Percentiles rank a stretch among this genome's conserved stretches.
phyloP scores from a whole-genome alignment of 2,888 invertebrate genomes.

The Rhingia rostrata region DNA sequence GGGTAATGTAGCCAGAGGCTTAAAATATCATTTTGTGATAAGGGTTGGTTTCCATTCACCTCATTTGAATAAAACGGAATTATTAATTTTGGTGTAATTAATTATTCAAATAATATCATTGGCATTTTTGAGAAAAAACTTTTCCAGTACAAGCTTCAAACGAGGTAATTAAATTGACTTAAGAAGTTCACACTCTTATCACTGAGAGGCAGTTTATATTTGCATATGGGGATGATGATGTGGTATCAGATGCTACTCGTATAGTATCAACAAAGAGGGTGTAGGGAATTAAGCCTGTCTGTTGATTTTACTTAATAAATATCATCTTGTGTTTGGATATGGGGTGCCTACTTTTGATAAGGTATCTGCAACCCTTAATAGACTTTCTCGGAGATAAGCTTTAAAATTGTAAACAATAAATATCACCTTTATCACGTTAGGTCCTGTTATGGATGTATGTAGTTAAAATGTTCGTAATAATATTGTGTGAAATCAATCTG shows the following conservation, averaged over 20 bases:
- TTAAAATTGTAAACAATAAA: background rate
- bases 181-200: constrained; percentile 35
- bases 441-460: background rate
- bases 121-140: constrained; percentile 8
- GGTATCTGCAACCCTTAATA: background rate
- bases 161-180: constrained; percentile 34
- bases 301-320: constrained; percentile 13
- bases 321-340: constrained; percentile 3
- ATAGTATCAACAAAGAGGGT: too few relatives aligned
- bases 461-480: background rate
- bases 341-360: background rate
- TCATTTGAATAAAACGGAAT: constrained; percentile 54
- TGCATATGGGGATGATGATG: background rate
- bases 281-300: background rate
- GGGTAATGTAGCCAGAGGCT: constrained; percentile 11
- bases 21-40: constrained; percentile 36
- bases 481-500: background rate
- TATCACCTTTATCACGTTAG: background rate
- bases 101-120: constrained; percentile 35
- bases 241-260: background rate
- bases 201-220: constrained; percentile 11
- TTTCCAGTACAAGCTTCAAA: constrained; percentile 1
- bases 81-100: constrained; percentile 54
- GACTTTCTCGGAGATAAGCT: background rate
- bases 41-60: constrained; percentile 32